Percentiles rank a stretch among this genome's conserved stretches.
Conservation (phyloP, 2,888 invertebrate genomes). For the Trachelus stipa region DNA sequence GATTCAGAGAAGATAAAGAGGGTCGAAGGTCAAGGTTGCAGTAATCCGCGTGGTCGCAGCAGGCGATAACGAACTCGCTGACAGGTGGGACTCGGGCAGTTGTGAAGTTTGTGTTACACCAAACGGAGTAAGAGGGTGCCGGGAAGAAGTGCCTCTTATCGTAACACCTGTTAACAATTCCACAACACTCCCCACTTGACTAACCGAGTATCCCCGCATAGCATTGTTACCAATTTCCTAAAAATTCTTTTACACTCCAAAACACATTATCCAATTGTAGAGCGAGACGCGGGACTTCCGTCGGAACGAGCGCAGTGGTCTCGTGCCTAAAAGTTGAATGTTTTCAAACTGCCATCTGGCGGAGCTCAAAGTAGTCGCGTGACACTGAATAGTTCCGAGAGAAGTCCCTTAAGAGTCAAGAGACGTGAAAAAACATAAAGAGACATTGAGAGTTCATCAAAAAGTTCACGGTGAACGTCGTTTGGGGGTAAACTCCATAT, state of each 20-base stretch:
- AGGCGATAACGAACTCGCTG: slow-evolving; percentile 80
- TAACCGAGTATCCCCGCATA: slow-evolving; percentile 7
- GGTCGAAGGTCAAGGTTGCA: slow-evolving; percentile 80
- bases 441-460: neutral
- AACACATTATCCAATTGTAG: neutral
- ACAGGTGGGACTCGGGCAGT: slow-evolving; percentile 53
- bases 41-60: slow-evolving; percentile 81
- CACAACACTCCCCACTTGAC: slow-evolving; percentile 24
- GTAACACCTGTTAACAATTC: slow-evolving; percentile 64
- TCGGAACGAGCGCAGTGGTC: neutral
- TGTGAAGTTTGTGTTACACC: slow-evolving; percentile 55
- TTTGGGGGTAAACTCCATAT: neutral
- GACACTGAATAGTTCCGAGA: neutral
- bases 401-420: neutral
- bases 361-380: neutral
- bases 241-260: neutral
- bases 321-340: neutral
- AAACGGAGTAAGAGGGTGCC: slow-evolving; percentile 57
- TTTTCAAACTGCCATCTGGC: neutral
- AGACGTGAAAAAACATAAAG: neutral
- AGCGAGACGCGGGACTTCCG: neutral
- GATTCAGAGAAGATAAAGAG: slow-evolving; percentile 54
- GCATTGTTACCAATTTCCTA: neutral
- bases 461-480: neutral
- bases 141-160: slow-evolving; percentile 62